phyloP scores from a whole-genome alignment of 2,888 invertebrate species.

The Polydrusus cervinus region DNA sequence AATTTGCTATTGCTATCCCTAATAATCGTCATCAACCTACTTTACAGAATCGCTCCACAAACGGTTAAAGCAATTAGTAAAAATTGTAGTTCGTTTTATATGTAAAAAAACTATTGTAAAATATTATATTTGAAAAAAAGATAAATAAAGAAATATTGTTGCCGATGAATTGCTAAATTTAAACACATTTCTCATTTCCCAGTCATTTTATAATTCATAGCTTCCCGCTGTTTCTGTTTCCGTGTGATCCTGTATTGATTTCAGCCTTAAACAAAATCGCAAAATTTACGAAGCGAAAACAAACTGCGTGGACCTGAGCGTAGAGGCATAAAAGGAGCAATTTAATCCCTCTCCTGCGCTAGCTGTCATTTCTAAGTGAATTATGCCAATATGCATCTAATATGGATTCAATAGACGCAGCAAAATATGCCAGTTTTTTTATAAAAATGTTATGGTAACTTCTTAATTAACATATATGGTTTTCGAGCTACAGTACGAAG shows the following conservation, averaged over 20 bases:
- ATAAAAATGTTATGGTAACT: too few species aligned
- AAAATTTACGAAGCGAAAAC: conserved; percentile 31
- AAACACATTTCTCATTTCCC: conserved; percentile 9
- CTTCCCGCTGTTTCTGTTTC: conserved; percentile 14
- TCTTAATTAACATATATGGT: too few species aligned
- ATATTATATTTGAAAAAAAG: too few species aligned
- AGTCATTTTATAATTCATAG: conserved; percentile 14
- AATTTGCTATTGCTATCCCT: too few species aligned
- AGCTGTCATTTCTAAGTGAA: conserved; percentile 25
- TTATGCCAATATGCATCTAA: conserved; percentile 13
- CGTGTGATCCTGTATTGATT: conserved; percentile 16
- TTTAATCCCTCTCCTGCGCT: conserved; percentile 26
- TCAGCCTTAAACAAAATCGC: conserved; percentile 23
- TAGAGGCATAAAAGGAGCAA: conserved; percentile 15
- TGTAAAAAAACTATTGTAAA: too few species aligned
- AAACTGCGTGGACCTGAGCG: conserved; percentile 28
- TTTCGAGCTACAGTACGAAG: too few species aligned
- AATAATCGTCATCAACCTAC: too few species aligned
- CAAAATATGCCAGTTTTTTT: background rate
- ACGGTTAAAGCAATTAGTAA: too few species aligned
- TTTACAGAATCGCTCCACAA: too few species aligned
- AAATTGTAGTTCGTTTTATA: too few species aligned
- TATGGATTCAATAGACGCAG: conserved; percentile 16
- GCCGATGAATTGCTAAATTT: background rate
- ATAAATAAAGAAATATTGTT: too few species aligned